These are phyloP conservation scores for Erebia palarica DNA, from an alignment of 2,888 invertebrate genomes.

Conservation along the genomic window DNA sequence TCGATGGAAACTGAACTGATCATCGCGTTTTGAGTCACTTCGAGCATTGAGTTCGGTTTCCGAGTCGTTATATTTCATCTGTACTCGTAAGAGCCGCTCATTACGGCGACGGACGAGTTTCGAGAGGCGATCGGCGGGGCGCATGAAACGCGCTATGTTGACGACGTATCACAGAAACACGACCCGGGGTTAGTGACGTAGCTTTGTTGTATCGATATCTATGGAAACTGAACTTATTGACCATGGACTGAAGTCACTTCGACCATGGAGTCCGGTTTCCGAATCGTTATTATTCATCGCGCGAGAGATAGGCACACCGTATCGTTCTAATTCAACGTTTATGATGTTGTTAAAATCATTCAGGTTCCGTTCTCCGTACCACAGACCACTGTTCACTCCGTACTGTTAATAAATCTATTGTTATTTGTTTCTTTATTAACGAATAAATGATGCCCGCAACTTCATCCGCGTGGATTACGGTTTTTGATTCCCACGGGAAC, in stretches of 20 bases:
- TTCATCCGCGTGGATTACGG: no score
- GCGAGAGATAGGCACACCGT: no score
- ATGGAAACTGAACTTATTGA: neutral
- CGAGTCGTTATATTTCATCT: conserved; percentile 44
- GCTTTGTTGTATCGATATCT: conserved; percentile 35
- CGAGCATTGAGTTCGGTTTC: conserved; percentile 34
- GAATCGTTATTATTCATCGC: conserved; percentile 44
- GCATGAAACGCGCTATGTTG: conserved; percentile 64
- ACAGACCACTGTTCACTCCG: no score
- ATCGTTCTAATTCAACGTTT: no score
- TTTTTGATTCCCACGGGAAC: no score
- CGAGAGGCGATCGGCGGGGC: conserved; percentile 59
- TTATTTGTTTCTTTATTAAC: no score
- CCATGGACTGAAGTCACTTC: neutral
- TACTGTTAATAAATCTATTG: no score
- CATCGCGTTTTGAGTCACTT: neutral
- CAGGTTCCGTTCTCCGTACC: no score
- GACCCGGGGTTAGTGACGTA: conserved; percentile 50
- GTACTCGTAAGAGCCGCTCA: conserved; percentile 43
- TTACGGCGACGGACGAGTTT: conserved; percentile 39
- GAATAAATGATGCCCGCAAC: no score
- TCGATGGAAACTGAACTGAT: conserved; percentile 10
- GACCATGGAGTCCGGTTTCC: conserved; percentile 33
- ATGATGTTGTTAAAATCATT: no score
- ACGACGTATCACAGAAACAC: conserved; percentile 72